phyloP scores from a whole-genome alignment of 2,888 invertebrate species.

The Uloborus plumipes region DNA sequence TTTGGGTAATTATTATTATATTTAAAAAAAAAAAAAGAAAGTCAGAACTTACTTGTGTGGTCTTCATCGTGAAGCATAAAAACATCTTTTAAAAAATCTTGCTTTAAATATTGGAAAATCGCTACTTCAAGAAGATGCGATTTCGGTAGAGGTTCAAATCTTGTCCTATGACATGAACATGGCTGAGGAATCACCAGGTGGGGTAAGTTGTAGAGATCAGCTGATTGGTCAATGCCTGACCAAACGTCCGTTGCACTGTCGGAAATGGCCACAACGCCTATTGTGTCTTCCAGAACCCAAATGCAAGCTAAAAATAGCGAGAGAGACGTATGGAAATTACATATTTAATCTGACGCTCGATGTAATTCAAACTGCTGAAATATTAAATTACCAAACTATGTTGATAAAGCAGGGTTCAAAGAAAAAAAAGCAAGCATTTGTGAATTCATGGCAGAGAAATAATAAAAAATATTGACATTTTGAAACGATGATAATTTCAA shows the following conservation, averaged over 20 bases:
- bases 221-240: constrained; percentile 19
- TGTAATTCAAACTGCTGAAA: too few relatives aligned
- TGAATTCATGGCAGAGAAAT: too few relatives aligned
- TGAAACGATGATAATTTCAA: too few relatives aligned
- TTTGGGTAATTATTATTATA: not conserved
- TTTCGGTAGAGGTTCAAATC: not conserved
- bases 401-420: not conserved
- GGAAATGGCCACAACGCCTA: constrained; percentile 40
- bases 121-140: constrained; percentile 14
- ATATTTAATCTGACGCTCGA: too few relatives aligned
- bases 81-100: constrained; percentile 24
- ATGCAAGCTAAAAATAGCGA: constrained; percentile 22
- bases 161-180: not conserved
- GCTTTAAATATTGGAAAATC: constrained; percentile 34
- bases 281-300: constrained; percentile 43
- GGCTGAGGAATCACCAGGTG: constrained; percentile 14
- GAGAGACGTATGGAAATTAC: too few relatives aligned
- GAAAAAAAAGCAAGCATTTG: not conserved
- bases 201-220: constrained; percentile 30
- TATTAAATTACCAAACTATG: too few relatives aligned
- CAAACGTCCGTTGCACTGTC: not conserved
- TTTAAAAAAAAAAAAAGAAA: not conserved
- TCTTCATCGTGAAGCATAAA: constrained; percentile 41
- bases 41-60: not conserved
- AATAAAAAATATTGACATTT: too few relatives aligned